Evolutionary conservation across 1,140 invertebrate species (phyloP), one percentile per base, ranked within the genome.

Genomic region (Drosophila seguyi): DNA sequence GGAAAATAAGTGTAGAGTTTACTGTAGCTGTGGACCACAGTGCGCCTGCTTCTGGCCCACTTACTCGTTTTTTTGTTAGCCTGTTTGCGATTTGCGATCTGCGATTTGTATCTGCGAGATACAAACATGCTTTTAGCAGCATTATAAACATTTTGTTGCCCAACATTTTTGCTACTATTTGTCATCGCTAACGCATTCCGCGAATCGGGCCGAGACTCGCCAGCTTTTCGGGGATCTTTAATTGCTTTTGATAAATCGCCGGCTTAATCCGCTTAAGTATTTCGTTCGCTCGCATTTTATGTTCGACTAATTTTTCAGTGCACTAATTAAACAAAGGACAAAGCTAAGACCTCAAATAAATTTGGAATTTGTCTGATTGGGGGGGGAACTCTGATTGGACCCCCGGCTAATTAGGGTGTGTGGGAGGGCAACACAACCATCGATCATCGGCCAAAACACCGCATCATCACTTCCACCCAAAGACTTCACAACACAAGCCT

Each of bases 81-180:
- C 48, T 42, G 66, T 14, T 34, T 14, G 58, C 60, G 55, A 56
- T 59, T 53, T 31, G 76, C 80, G 82, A 74, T 80, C 76, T 84
- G 50, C 68, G 85, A 88, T 88, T 84, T 88, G 68, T 88, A 88
- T 88, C 85, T 81, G 68, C 48, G 50, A 71, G 73, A 90, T 85
- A 88, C 77, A 81, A 79, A 85, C 85, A 90, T 79, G 85, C 85
- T 88, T 88, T 90, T 90, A 90, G 85, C 84, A 88, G 85, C 85
- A 84, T 90, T 88, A 88, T 88, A 88, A 90, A 88, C 77, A 88
- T 88, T 88, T 88, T 90, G 84, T 90, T 71, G 68, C 79, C 75
- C 73, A 90, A 88, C 85, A 90, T 88, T 88, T 88, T 88, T 90
- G 85, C 85, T 85, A 88, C 85, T 90, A 88, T 88, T 88, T 88